phyloP scores from a whole-genome alignment of 2,888 invertebrate species.

The Dolichopus griseipennis region DNA sequence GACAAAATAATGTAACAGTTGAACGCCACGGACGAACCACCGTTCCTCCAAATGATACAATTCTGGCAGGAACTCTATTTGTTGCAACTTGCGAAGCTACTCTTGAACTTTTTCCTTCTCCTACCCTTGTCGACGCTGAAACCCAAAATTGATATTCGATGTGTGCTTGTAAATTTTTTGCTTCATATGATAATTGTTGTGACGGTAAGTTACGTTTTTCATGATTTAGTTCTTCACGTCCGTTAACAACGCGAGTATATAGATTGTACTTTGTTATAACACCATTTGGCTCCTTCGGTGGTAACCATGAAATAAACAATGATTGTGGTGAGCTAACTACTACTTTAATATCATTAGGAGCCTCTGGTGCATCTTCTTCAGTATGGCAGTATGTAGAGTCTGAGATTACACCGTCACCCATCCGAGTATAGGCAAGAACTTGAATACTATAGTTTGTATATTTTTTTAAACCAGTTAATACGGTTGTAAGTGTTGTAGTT shows the following conservation, averaged over 20 bases:
- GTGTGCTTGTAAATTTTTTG: slow-evolving; percentile 57
- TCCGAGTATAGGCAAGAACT: slow-evolving; percentile 67
- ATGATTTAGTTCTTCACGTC: slow-evolving; percentile 59
- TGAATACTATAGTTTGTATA: slow-evolving; percentile 75
- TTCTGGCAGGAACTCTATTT: slow-evolving; percentile 57
- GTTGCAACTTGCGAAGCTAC: slow-evolving; percentile 59
- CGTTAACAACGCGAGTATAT: slow-evolving; percentile 59
- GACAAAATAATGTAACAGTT: slow-evolving; percentile 54
- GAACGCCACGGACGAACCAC: slow-evolving; percentile 59
- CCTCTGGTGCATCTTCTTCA: slow-evolving; percentile 72
- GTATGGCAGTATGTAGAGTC: slow-evolving; percentile 63
- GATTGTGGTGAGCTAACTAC: slow-evolving; percentile 65
- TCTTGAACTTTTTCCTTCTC: slow-evolving; percentile 65
- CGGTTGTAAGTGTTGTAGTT: slow-evolving; percentile 59
- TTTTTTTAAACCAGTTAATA: slow-evolving; percentile 60
- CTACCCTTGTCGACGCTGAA: slow-evolving; percentile 65
- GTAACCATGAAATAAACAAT: slow-evolving; percentile 67
- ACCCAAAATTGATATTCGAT: slow-evolving; percentile 73
- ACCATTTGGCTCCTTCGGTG: slow-evolving; percentile 67
- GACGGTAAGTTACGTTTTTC: slow-evolving; percentile 57
- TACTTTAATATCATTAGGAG: slow-evolving; percentile 71
- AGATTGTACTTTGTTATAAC: slow-evolving; percentile 65
- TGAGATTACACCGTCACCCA: slow-evolving; percentile 66
- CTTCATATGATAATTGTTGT: slow-evolving; percentile 56
- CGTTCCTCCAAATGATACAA: slow-evolving; percentile 61